Evolutionary conservation across 2,888 invertebrate genomes (phyloP).

Genomic region (Orthosia cruda): DNA sequence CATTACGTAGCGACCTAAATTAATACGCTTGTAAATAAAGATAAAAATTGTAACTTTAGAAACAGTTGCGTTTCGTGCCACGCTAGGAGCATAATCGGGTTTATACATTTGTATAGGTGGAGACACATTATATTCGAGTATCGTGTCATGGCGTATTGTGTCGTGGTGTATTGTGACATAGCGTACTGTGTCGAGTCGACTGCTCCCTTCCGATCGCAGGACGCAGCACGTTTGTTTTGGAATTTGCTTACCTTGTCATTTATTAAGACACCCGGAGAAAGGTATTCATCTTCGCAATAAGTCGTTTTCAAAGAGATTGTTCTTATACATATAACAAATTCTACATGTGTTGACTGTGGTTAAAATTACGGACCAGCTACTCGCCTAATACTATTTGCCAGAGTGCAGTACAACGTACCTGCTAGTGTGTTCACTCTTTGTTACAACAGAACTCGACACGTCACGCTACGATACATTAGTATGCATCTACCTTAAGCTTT

Average conservation of each 20-base stretch:
- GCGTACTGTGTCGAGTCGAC: no score
- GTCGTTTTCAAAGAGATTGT: no score
- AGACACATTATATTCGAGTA: not conserved
- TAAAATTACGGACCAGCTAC: no score
- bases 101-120: not conserved
- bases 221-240: no score
- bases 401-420: not conserved
- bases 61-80: no score
- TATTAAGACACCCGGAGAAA: no score
- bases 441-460: not conserved
- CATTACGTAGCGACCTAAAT: slow-evolving; percentile 48
- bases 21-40: slow-evolving; percentile 54
- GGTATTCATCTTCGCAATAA: no score
- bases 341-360: no score
- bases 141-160: not conserved
- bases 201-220: not conserved
- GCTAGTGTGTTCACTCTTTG: not conserved
- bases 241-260: no score
- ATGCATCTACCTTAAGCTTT: slow-evolving; percentile 16
- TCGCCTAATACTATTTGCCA: not conserved
- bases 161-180: not conserved
- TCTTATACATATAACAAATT: no score
- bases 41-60: slow-evolving; percentile 41
- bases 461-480: not conserved
- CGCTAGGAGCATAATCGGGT: no score